phyloP scores from a whole-genome alignment of 2,113 vertebrate genomes.

The Odontesthes bonariensis region DNA sequence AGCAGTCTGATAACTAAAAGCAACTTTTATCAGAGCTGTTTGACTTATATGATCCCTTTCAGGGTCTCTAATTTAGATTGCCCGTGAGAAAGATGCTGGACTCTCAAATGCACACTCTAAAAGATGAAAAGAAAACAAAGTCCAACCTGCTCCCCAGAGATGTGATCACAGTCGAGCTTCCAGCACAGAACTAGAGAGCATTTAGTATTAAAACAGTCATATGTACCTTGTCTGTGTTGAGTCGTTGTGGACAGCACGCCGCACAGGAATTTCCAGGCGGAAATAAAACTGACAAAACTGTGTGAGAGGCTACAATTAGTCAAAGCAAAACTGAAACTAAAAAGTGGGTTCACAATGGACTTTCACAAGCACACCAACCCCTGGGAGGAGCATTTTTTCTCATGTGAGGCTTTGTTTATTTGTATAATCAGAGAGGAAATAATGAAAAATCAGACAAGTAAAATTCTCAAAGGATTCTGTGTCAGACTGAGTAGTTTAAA shows the following conservation, averaged over 20 bases:
- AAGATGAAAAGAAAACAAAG: background rate
- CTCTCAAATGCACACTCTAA: background rate
- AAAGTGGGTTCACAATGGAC: background rate
- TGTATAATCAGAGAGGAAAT: background rate
- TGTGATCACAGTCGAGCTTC: background rate
- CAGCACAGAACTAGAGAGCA: background rate
- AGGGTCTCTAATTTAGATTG: background rate
- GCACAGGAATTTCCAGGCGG: conserved; percentile 12
- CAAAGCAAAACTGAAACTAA: conserved; percentile 30
- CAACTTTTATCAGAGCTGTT: background rate
- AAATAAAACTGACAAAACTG: background rate
- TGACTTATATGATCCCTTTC: background rate
- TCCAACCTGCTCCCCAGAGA: background rate
- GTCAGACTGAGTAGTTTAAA: background rate
- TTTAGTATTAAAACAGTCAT: background rate
- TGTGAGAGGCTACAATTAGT: background rate
- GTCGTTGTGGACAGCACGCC: background rate
- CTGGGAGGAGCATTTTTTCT: background rate
- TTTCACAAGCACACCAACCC: background rate
- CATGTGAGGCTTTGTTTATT: background rate
- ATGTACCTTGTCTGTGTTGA: too few species aligned
- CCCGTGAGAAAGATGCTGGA: background rate
- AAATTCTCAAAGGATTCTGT: background rate
- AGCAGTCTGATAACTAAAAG: background rate
- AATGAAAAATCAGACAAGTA: background rate